Percentiles rank a stretch among this genome's conserved stretches.
Evolutionary conservation across 1,140 invertebrate genomes (phyloP).

Genomic region (Paraescarpia echinospica): DNA sequence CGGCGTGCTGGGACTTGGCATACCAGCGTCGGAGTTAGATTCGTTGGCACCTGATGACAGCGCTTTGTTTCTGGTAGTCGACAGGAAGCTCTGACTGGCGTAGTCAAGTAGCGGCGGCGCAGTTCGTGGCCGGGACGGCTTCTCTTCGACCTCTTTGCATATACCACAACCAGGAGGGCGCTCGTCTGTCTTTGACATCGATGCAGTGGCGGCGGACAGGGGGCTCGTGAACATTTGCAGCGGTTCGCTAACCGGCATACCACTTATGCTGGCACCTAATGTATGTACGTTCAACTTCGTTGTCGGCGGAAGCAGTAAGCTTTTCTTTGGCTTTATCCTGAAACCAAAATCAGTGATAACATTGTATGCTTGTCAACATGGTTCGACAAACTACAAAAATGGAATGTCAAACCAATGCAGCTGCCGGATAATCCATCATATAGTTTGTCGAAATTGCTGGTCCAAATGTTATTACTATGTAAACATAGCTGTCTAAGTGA

Average conservation of each 20-base stretch:
- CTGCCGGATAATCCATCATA: no score
- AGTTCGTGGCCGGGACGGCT: not conserved
- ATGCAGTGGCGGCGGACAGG: not conserved
- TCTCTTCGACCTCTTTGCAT: not conserved
- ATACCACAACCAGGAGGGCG: not conserved
- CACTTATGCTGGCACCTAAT: not conserved
- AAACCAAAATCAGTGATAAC: slow-evolving; percentile 11
- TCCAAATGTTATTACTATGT: no score
- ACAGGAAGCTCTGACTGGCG: slow-evolving; percentile 12
- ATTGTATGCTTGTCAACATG: not conserved
- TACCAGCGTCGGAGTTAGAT: not conserved
- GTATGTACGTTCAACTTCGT: not conserved
- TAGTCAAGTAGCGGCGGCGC: not conserved
- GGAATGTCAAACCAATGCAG: no score
- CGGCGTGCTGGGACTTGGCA: not conserved
- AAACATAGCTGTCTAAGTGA: no score
- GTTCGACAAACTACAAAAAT: no score
- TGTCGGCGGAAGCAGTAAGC: slow-evolving; percentile 24
- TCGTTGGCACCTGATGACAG: not conserved
- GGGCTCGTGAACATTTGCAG: not conserved
- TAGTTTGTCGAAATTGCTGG: no score
- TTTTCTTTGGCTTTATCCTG: slow-evolving; percentile 42
- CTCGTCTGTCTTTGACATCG: not conserved
- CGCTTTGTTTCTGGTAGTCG: not conserved
- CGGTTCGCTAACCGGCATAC: not conserved